Evolutionary conservation across 2,888 invertebrate species (phyloP), one percentile per base, ranked within the genome.

Genomic region (Cerastis leucographa): DNA sequence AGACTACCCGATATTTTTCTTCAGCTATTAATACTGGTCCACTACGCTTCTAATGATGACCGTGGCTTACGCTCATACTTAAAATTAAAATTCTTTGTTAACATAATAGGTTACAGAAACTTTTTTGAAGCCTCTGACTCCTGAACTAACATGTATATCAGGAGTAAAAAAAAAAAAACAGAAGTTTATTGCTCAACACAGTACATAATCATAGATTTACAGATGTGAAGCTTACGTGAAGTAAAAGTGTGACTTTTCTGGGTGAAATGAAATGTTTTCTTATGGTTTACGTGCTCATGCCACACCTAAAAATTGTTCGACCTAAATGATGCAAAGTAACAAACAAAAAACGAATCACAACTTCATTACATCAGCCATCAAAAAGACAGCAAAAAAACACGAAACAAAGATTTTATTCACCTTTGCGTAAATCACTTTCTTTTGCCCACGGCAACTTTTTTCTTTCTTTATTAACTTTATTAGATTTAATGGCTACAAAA

Each of bases 401-500:
- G n/a, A 56, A 54, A 68, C 49, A 73, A 62, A 71, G 14, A 40
- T 56, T 68, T 22, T 29, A 64, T 78, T 70, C 62, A 82, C 12
- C 51, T 79, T 74, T 76, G 66, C 66, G 65, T 80, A 65, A 80
- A 80, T 61, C 70, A 81, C 73, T 84, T 83, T 85, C 83, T 65
- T 84, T 74, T 42, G 12, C 19, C 70, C n/a, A 40, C 62, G 29
- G 19, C 49, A 14, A 12, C 9, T 35, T 70, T 76, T 85, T 86
- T 86, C 42, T 85, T 70, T 70, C 22, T 72, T 77, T 69, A 51
- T 75, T 51, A 40, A 71, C 22, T 76, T 86, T 78, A 87, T 87
- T 88, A 86, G 76, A 83, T 78, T 70, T 85, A 83, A 79, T 85
- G 80, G 81, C 46, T 42, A 80, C 67, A 83, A 83, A 87, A 83